Evolutionary conservation across 2,113 vertebrate species (phyloP).

Genomic region (Bubalus kerabau): DNA sequence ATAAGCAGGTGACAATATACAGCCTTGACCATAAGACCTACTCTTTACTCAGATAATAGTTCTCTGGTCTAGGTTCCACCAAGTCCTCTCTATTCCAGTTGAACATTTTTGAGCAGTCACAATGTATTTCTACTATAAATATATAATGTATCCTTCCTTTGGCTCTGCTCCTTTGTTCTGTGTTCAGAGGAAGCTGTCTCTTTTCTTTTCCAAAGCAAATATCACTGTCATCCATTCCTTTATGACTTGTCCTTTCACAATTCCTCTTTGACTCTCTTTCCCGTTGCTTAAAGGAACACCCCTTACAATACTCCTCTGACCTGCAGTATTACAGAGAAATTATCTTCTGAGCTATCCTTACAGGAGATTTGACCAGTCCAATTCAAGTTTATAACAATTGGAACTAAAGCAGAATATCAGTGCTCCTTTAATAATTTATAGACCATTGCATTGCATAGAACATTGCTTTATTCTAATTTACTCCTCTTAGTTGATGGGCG

Average conservation of each 20-base stretch:
- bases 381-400: background rate
- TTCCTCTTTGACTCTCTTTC: background rate
- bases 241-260: background rate
- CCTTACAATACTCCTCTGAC: background rate
- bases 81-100: background rate
- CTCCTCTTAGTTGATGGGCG: background rate
- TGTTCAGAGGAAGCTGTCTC: background rate
- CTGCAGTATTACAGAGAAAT: background rate
- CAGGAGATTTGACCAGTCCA: background rate
- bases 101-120: background rate
- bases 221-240: background rate
- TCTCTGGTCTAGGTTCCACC: background rate
- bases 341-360: background rate
- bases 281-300: background rate
- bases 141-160: background rate
- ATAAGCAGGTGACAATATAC: background rate
- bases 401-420: background rate
- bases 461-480: background rate
- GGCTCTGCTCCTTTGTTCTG: background rate
- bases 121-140: background rate
- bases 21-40: background rate
- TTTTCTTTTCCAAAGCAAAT: background rate
- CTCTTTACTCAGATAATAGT: background rate
- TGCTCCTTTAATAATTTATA: background rate
- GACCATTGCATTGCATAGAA: background rate